Evolutionary conservation across 1,140 invertebrate genomes (phyloP).

Genomic region (Euura lappo): DNA sequence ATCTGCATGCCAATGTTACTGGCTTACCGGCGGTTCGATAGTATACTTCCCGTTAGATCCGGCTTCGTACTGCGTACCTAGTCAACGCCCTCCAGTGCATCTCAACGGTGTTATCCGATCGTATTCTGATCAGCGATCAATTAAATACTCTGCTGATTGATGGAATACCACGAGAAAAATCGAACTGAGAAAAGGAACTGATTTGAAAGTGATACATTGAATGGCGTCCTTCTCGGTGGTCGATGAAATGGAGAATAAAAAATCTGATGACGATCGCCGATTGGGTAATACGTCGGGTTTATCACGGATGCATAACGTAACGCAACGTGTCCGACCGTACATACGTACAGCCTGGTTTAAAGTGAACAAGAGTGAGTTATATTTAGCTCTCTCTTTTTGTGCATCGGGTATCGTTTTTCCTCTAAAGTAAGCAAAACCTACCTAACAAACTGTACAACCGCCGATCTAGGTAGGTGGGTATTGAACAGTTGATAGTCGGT

Average conservation of each 20-base stretch:
- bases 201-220: too few relatives aligned
- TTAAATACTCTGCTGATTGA: too few relatives aligned
- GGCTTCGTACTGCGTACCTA: neutral
- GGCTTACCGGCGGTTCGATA: neutral
- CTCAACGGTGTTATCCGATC: neutral
- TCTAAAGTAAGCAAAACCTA: too few relatives aligned
- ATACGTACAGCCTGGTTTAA: too few relatives aligned
- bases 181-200: too few relatives aligned
- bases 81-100: neutral
- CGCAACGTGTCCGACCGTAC: neutral
- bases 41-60: neutral
- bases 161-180: too few relatives aligned
- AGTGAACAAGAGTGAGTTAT: neutral
- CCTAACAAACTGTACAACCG: neutral
- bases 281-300: too few relatives aligned
- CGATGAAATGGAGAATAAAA: too few relatives aligned
- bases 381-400: conserved; percentile 1
- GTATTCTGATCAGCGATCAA: too few relatives aligned
- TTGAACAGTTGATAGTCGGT: conserved; percentile 5
- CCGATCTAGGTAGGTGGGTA: neutral
- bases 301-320: neutral
- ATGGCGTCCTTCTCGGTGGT: too few relatives aligned
- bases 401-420: neutral
- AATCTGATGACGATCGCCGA: too few relatives aligned
- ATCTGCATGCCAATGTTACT: neutral